Base-by-base conservation (phyloP, 2,797 vertebrate species). In the Gouania willdenowi region DNA sequence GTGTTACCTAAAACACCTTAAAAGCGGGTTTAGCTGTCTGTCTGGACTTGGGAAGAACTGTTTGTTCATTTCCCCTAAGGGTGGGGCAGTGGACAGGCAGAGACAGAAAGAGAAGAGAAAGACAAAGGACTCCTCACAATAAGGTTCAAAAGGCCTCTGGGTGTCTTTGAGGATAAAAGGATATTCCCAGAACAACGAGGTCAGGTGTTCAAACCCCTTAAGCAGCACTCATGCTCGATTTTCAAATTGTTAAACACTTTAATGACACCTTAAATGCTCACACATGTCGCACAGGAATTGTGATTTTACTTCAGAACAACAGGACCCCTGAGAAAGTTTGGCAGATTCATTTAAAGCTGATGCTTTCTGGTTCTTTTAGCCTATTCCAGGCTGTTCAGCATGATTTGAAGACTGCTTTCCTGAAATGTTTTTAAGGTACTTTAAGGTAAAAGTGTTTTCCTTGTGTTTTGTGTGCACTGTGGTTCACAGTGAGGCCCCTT, bases 1-100 rank as follows among this genome's bases (percentile, higher is more conserved):
- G 61, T 28, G 59, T 81, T 79, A 71, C 65, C 65, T 61, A 44
- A 57, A 19, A 38, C 36, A 41, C 50, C 39, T 53, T 68, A 31
- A 62, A 50, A 53, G 38, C 22, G 34, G 46, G 46, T 13, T 43
- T 55, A 70, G 58, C 47, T 68, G 69, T 63, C 59, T 75, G 74
- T 75, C 60, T 71, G 48, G 50, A 65, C 50, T 42, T 11, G 33
- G 17, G 21, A 35, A 55, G 37, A 20, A 56, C 47, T 43, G 57
- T 61, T 66, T 74, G 58, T 39, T 70, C 36, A 20, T 66, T 55
- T 70, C 52, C 46, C 33, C 60, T 15, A 10, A 47, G 71, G 74
- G 75, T 70, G 71, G 59, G 57, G 52, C 47, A 19, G 43, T 34
- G 23, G 41, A 62, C 58, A 75, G 43, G 64, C 55, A 44, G 57